Percentiles rank a stretch among this genome's conserved stretches.
phyloP scores from a whole-genome alignment of 2,797 vertebrate genomes.

The Notolepis coatsorum region DNA sequence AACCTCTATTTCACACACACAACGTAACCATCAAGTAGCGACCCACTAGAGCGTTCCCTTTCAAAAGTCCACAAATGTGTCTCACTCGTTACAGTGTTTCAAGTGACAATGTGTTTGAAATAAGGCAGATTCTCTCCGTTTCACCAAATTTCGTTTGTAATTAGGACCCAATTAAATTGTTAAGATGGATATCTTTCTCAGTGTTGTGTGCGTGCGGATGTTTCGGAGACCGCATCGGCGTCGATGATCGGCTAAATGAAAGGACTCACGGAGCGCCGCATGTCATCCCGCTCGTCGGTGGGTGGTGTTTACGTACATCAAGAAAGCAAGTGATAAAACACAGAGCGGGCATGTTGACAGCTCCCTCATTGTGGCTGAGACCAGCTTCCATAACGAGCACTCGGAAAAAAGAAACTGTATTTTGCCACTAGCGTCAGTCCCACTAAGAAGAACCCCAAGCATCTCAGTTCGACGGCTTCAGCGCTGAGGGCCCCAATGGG shows the following conservation, averaged over 20 bases:
- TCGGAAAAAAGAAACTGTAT: constrained; percentile 50
- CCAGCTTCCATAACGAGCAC: constrained; percentile 64
- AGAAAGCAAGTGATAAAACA: constrained; percentile 23
- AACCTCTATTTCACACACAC: too few species aligned
- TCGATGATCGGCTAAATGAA: constrained; percentile 58
- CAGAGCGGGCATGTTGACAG: constrained; percentile 55
- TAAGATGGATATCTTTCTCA: too few species aligned
- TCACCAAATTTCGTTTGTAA: too few species aligned
- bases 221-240: constrained; percentile 41
- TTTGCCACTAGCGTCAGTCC: constrained; percentile 50
- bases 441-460: constrained; percentile 47
- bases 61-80: too few species aligned
- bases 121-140: too few species aligned
- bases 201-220: constrained; percentile 30
- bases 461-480: constrained; percentile 49
- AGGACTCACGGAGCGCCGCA: too few species aligned
- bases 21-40: too few species aligned
- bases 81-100: too few species aligned
- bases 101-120: too few species aligned
- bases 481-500: constrained; percentile 33
- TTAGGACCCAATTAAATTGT: too few species aligned
- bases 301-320: constrained; percentile 41
- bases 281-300: constrained; percentile 41
- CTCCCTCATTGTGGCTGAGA: constrained; percentile 52
- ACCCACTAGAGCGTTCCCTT: too few species aligned